phyloP scores from a whole-genome alignment of 1,140 invertebrate species.

The Pseudomyrmex gracilis region DNA sequence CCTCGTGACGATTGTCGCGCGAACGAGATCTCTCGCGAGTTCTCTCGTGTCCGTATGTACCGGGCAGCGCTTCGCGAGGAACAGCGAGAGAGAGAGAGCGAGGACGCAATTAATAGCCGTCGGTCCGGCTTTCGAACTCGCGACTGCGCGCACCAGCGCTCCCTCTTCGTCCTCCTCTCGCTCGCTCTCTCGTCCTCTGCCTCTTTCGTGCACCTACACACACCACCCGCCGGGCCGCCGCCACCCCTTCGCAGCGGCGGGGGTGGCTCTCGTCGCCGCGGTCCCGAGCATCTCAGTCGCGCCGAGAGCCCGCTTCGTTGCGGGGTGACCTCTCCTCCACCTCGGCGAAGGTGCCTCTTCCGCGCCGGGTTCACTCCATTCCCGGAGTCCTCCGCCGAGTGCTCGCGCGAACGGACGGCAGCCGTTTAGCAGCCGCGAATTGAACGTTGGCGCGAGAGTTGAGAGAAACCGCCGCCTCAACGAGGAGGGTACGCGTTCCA shows the following conservation, averaged over 20 bases:
- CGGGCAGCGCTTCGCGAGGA: conserved; percentile 2
- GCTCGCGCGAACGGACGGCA: conserved; percentile 48
- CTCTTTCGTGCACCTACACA: conserved; percentile 39
- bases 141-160: conserved; percentile 74
- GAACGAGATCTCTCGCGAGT: conserved; percentile 7
- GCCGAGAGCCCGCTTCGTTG: conserved; percentile 80
- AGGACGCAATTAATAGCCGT: conserved; percentile 76
- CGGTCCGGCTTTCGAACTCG: conserved; percentile 71
- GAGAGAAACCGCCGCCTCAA: not conserved
- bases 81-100: conserved; percentile 32
- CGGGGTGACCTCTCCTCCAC: conserved; percentile 73
- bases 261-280: conserved; percentile 76
- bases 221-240: conserved; percentile 31
- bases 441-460: conserved; percentile 10
- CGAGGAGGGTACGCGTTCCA: not conserved
- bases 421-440: not conserved
- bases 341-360: conserved; percentile 50
- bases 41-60: not conserved
- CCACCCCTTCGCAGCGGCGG: conserved; percentile 67
- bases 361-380: conserved; percentile 46
- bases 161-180: conserved; percentile 41
- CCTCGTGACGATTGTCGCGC: conserved; percentile 10
- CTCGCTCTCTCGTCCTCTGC: conserved; percentile 47
- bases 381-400: conserved; percentile 52
- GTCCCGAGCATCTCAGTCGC: conserved; percentile 78